Percentiles rank a stretch among this genome's conserved stretches.
Evolutionary conservation across 2,888 invertebrate genomes (phyloP).

Genomic region (Icerya purchasi): DNA sequence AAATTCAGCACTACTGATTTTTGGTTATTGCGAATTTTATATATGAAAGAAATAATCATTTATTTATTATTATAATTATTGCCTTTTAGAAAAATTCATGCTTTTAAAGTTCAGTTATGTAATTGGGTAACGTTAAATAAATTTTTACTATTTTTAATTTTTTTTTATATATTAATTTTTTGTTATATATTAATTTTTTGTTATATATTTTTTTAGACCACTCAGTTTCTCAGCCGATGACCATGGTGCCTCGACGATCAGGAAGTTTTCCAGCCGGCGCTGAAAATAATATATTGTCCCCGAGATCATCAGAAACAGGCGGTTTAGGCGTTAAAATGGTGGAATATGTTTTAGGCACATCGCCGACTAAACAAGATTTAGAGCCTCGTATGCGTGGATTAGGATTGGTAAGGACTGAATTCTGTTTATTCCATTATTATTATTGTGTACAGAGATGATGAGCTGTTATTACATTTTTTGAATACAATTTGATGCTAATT

Average conservation of each 20-base stretch:
- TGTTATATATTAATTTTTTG: no score
- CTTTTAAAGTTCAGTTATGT: no score
- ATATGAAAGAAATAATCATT: no score
- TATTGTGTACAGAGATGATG: neutral
- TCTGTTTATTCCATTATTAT: neutral
- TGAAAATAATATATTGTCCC: conserved; percentile 41
- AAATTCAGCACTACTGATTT: no score
- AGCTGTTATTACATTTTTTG: neutral
- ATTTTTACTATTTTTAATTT: no score
- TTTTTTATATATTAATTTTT: no score
- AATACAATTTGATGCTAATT: no score
- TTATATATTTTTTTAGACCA: conserved; percentile 43
- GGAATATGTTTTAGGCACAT: conserved; percentile 86
- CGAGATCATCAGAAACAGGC: conserved; percentile 62
- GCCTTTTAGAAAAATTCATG: no score
- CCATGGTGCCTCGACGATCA: conserved; percentile 49
- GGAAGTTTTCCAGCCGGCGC: conserved; percentile 39
- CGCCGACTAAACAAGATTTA: conserved; percentile 57
- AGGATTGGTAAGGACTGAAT: conserved; percentile 28
- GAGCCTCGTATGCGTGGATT: conserved; percentile 42
- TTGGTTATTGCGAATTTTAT: no score
- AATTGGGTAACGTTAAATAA: no score
- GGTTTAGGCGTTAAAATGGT: conserved; percentile 95
- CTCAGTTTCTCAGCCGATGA: conserved; percentile 47
- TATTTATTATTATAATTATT: no score